Conservation (phyloP, 2,888 invertebrate species). For the Synergus japonicus region DNA sequence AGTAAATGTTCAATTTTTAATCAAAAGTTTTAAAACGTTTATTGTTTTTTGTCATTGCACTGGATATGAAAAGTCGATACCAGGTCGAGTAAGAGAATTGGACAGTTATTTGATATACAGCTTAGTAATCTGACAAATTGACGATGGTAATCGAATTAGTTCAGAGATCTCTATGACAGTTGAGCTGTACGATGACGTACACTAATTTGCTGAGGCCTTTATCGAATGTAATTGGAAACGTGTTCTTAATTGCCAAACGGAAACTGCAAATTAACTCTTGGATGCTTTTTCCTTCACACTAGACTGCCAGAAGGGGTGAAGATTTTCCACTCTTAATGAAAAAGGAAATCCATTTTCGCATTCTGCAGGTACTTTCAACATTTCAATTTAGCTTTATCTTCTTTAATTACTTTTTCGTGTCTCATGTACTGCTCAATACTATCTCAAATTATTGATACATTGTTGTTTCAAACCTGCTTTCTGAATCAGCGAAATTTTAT, state of each 20-base stretch:
- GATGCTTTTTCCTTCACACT: slow-evolving; percentile 1
- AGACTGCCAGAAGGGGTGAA: neutral
- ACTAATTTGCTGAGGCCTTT: slow-evolving; percentile 44
- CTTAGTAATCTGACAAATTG: slow-evolving; percentile 57
- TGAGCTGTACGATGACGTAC: slow-evolving; percentile 52
- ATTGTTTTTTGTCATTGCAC: slow-evolving; percentile 5
- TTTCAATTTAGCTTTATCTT: neutral
- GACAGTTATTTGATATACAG: slow-evolving; percentile 52
- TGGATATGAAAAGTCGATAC: slow-evolving; percentile 32
- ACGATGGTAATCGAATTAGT: slow-evolving; percentile 58
- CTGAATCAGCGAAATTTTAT: no score
- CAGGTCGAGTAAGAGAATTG: slow-evolving; percentile 18
- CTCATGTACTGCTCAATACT: no score
- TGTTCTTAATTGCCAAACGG: slow-evolving; percentile 36
- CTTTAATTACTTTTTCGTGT: neutral
- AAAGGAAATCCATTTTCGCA: slow-evolving; percentile 15
- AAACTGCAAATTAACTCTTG: slow-evolving; percentile 32
- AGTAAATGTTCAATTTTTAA: slow-evolving; percentile 10
- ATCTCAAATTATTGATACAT: no score
- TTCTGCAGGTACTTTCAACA: neutral
- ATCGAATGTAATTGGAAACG: slow-evolving; percentile 33
- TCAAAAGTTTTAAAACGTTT: neutral
- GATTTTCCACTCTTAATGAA: slow-evolving; percentile 4
- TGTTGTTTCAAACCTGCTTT: no score
- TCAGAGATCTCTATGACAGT: slow-evolving; percentile 52